phyloP scores from a whole-genome alignment of 2,888 invertebrate species.

The Drosophila peninsularis region DNA sequence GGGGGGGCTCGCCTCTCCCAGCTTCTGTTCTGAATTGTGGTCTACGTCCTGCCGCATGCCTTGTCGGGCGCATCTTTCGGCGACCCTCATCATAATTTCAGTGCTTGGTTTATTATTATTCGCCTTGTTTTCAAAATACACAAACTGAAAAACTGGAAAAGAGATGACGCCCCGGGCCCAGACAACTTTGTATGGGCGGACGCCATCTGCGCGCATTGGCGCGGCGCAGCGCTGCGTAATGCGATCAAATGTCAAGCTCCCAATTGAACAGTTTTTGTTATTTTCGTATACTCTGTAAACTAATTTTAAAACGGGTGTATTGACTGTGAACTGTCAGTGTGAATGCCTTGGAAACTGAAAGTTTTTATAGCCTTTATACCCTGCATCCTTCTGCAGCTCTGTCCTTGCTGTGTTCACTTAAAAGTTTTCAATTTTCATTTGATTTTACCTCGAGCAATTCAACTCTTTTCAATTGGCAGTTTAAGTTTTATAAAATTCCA shows the following conservation, averaged over 20 bases:
- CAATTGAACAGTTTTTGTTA: conserved; percentile 38
- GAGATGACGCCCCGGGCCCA: conserved; percentile 15
- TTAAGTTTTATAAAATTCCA: neutral
- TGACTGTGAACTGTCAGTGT: neutral
- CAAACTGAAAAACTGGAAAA: conserved; percentile 11
- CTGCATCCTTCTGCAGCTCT: neutral
- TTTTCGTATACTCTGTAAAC: conserved; percentile 5
- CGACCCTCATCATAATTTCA: conserved; percentile 66
- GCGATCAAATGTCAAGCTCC: conserved; percentile 71
- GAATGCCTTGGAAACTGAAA: too few species aligned
- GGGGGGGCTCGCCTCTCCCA: neutral
- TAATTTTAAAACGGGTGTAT: neutral
- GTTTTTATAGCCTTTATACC: too few species aligned
- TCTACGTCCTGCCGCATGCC: conserved; percentile 11
- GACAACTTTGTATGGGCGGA: conserved; percentile 64
- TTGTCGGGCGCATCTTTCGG: conserved; percentile 21
- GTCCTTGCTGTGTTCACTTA: too few species aligned
- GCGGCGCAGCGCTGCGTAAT: conserved; percentile 13
- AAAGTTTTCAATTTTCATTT: neutral
- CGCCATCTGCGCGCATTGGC: conserved; percentile 30
- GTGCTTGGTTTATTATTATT: conserved; percentile 49
- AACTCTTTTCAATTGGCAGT: neutral
- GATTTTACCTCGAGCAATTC: neutral
- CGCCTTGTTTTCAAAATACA: conserved; percentile 47
- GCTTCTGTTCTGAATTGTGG: neutral